phyloP scores from a whole-genome alignment of 2,797 vertebrate species.

The Falco peregrinus region DNA sequence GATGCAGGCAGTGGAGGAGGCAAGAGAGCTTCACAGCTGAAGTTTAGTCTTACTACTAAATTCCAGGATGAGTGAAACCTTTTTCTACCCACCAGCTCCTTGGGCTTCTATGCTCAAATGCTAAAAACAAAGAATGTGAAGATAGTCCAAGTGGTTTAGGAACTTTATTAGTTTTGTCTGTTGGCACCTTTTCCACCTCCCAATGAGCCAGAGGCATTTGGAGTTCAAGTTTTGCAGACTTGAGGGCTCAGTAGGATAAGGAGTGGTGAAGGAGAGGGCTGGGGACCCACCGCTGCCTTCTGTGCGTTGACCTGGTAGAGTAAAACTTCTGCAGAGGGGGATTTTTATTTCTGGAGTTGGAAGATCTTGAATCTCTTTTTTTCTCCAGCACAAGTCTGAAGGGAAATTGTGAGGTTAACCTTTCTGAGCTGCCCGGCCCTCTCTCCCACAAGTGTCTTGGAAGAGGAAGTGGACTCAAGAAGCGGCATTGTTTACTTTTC shows the following conservation, averaged over 20 bases:
- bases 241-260: not conserved
- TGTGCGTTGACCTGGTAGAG: not conserved
- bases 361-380: not conserved
- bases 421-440: not conserved
- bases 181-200: not conserved
- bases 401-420: not conserved
- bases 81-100: not conserved
- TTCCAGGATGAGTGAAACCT: not conserved
- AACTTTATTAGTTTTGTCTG: not conserved
- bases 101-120: not conserved
- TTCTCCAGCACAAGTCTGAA: not conserved
- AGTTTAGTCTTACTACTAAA: not conserved
- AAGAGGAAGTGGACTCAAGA: not conserved
- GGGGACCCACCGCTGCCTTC: not conserved
- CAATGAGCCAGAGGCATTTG: not conserved
- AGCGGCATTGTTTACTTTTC: accelerated
- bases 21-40: not conserved
- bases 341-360: not conserved
- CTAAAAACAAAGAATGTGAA: not conserved
- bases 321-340: not conserved
- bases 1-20: not conserved
- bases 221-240: not conserved
- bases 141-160: not conserved
- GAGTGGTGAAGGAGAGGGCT: not conserved
- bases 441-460: not conserved